phyloP scores from a whole-genome alignment of 2,797 vertebrate species.

The Anas georgica region DNA sequence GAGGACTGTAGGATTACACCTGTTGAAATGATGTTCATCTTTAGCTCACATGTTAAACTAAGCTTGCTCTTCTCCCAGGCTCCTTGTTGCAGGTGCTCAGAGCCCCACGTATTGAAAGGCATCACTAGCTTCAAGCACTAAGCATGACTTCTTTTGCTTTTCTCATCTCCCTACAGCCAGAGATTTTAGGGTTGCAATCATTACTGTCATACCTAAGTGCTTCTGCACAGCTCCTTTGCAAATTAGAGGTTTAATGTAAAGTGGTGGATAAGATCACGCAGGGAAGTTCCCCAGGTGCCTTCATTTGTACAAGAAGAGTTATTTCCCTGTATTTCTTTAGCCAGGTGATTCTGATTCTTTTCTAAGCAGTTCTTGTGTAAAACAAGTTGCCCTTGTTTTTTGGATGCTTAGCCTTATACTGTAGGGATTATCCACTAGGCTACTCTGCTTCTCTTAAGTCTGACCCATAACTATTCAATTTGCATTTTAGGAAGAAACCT shows the following conservation, averaged over 20 bases:
- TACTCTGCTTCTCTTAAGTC: background rate
- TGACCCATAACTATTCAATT: background rate
- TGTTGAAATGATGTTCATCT: slow-evolving; percentile 45
- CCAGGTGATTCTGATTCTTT: background rate
- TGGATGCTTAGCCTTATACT: background rate
- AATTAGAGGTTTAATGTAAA: background rate
- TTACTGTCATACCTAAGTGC: background rate
- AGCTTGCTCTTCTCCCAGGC: background rate
- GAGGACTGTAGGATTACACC: slow-evolving; percentile 34
- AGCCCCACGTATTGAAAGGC: background rate
- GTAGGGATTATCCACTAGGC: background rate
- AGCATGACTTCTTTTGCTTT: background rate
- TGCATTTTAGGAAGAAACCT: background rate
- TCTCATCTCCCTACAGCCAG: background rate
- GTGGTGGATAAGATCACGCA: background rate
- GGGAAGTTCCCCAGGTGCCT: too few relatives aligned
- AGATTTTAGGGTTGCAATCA: background rate
- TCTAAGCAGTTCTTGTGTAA: background rate
- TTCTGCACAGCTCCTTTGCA: background rate
- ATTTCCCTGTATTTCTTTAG: background rate
- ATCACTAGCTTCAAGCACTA: background rate
- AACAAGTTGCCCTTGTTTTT: background rate
- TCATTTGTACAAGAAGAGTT: too few relatives aligned
- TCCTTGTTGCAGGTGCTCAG: background rate
- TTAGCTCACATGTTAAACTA: background rate